Conservation (phyloP, 2,113 vertebrate genomes). For the Monarcha castaneiventris region DNA sequence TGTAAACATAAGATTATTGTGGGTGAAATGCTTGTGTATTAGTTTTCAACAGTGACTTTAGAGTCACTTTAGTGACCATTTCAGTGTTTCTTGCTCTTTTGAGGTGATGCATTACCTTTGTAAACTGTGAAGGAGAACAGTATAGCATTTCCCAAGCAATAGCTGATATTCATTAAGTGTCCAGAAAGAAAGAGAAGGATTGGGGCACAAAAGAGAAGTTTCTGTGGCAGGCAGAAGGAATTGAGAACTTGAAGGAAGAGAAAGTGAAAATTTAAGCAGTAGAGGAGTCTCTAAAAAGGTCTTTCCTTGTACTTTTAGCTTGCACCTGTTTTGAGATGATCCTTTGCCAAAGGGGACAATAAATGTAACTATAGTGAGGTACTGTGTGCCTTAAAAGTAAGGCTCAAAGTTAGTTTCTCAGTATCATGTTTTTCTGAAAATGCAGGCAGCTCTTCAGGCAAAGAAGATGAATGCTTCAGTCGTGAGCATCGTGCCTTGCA, state of each 20-base stretch:
- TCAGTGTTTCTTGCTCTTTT: not conserved
- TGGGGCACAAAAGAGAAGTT: not conserved
- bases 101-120: not conserved
- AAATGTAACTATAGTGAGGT: not conserved
- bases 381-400: not conserved
- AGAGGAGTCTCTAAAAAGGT: not conserved
- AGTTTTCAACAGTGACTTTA: not conserved
- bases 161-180: not conserved
- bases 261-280: not conserved
- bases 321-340: not conserved
- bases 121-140: not conserved
- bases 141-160: not conserved
- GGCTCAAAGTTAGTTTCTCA: not conserved
- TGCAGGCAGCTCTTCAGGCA: not conserved
- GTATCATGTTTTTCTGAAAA: not conserved
- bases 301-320: not conserved
- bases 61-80: not conserved
- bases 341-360: not conserved
- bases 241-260: not conserved
- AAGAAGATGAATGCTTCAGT: not conserved
- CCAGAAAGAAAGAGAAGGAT: not conserved
- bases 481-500: accelerated
- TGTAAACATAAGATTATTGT: not conserved
- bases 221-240: not conserved
- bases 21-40: not conserved